phyloP scores from a whole-genome alignment of 1,140 invertebrate genomes.

The Polypedilum pembai region DNA sequence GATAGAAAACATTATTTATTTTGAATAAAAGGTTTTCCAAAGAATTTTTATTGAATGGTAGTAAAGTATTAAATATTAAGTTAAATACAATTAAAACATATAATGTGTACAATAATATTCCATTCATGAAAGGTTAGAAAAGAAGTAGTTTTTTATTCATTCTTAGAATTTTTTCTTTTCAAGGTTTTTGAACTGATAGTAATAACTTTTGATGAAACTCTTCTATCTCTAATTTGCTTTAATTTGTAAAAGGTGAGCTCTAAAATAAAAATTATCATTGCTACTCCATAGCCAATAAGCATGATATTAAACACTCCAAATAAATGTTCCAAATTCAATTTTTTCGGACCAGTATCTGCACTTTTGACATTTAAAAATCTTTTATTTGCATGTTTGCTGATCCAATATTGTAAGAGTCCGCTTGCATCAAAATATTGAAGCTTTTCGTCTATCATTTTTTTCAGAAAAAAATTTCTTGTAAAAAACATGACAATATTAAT shows the following conservation, averaged over 20 bases:
- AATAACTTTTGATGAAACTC: too few relatives aligned
- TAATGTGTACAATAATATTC: too few relatives aligned
- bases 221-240: background rate
- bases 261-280: background rate
- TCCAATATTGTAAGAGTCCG: background rate
- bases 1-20: too few relatives aligned
- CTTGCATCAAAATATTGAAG: background rate
- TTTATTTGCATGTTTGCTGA: background rate
- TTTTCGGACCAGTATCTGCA: background rate
- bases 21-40: too few relatives aligned
- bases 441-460: background rate
- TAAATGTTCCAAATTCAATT: background rate
- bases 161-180: too few relatives aligned
- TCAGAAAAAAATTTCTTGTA: background rate
- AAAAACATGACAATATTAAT: slow-evolving; percentile 15
- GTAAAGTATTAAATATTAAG: too few relatives aligned
- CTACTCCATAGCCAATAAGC: background rate
- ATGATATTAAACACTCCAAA: background rate
- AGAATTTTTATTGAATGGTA: too few relatives aligned
- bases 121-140: too few relatives aligned
- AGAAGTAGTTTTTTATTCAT: too few relatives aligned
- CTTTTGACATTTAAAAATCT: background rate
- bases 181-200: too few relatives aligned
- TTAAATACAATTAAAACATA: too few relatives aligned
- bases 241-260: background rate